Base-by-base conservation (phyloP, 2,113 vertebrate species). In the Kryptolebias marmoratus region DNA sequence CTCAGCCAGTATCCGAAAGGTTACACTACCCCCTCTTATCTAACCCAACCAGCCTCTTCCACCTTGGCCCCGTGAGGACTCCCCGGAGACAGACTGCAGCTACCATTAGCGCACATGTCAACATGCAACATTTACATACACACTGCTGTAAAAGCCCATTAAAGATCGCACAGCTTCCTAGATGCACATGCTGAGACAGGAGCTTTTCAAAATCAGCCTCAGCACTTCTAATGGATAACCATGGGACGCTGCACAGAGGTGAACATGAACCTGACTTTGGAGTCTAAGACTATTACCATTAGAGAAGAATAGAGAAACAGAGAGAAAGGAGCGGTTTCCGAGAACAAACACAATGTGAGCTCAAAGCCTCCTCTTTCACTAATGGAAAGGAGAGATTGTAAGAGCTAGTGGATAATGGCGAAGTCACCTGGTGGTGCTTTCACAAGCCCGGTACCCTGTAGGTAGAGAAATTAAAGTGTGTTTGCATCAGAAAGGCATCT, bases 101-200 rank as follows among this genome's bases (percentile, higher is more conserved):
- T 64, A 48, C 89, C 90, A 87, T 90, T 88, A 91, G 84, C 57
- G 32, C 80, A 83, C 81, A 83, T 86, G 87, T 89, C 85, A 79
- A 83, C 86, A 90, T 89, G 87, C 86, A 91, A 85, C 84, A 90
- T 88, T 89, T 83, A 89, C 80, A 79, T 64, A 85, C 68, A 55
- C 82, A 74, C 76, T 11, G 71, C 76, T 81, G 80, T 83, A 73
- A 81, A 81, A 86, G 70, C 61, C 85, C 88, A 89, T 87, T 88
- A 82, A 88, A 77, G 77, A 72, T 27, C 56, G 75, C 67, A 49
- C 70, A 8, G 75, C 61, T 68, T 83, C 71, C 39, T 67, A 66
- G 71, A 77, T 65, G 48, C 80, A 79, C 47, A 66, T 42, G 61
- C 71, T 45, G 61, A 82, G 83, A 79, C 32, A 27, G 73, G 30